phyloP scores from a whole-genome alignment of 2,113 vertebrate species.

The Ardeotis arabs region DNA sequence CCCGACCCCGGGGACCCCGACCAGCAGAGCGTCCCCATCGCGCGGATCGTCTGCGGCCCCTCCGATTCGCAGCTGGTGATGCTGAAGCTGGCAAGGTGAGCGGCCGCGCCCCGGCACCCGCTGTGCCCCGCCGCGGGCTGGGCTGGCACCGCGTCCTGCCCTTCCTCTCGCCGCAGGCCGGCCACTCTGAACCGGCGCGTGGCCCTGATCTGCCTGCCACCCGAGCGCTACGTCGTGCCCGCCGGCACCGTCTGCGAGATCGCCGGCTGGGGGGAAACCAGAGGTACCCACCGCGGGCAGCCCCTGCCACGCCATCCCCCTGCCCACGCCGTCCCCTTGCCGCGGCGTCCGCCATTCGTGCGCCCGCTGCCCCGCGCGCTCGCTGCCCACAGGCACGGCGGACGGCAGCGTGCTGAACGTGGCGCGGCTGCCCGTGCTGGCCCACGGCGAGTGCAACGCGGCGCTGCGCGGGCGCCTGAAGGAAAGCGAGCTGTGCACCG shows the following conservation, averaged over 20 bases:
- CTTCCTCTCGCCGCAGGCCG: constrained; percentile 64
- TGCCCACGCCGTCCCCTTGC: too few species aligned
- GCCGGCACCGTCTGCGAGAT: constrained; percentile 88
- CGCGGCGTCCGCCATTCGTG: background rate
- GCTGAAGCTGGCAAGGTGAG: constrained; percentile 88
- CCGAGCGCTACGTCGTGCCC: constrained; percentile 86
- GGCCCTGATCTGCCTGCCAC: constrained; percentile 93
- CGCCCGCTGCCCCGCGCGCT: accelerated
- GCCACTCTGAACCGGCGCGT: constrained; percentile 85
- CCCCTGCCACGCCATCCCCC: background rate
- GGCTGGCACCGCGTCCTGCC: background rate
- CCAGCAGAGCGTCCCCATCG: constrained; percentile 82
- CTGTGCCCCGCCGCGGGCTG: accelerated
- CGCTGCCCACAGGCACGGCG: constrained; percentile 74
- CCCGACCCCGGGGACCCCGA: constrained; percentile 81
- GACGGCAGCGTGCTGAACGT: constrained; percentile 84
- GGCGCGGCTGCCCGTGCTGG: constrained; percentile 82
- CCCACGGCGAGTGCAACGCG: constrained; percentile 83
- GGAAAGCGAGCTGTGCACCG: constrained; percentile 91
- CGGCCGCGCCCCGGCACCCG: accelerated
- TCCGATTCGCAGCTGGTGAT: constrained; percentile 90
- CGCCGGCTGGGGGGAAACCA: constrained; percentile 92
- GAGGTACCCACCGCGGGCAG: constrained; percentile 64
- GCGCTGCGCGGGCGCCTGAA: constrained; percentile 84
- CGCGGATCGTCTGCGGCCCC: constrained; percentile 88